These are phyloP conservation scores for Nemotelus pantherinus DNA, from an alignment of 2,888 invertebrate species.

Conservation along the genomic window DNA sequence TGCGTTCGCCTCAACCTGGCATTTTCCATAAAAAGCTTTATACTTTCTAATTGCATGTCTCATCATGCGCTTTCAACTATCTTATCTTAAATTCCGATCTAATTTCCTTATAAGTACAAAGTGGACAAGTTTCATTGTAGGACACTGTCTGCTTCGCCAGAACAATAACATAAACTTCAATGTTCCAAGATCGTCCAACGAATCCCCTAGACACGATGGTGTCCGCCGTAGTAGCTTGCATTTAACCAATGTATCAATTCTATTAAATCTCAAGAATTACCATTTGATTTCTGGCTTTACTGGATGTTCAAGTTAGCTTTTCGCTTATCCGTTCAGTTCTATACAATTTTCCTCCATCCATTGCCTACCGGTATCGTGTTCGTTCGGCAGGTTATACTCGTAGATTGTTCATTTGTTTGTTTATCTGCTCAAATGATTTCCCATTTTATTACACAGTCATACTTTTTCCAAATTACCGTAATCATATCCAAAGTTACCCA, in stretches of 20 bases:
- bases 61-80: too few species aligned
- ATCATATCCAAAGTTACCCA: neutral
- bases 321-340: constrained; percentile 30
- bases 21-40: too few species aligned
- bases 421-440: constrained; percentile 27
- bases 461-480: constrained; percentile 5
- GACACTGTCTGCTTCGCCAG: neutral
- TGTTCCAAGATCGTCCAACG: neutral
- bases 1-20: too few species aligned
- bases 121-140: neutral
- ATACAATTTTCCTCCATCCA: constrained; percentile 41
- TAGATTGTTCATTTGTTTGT: constrained; percentile 21
- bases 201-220: neutral
- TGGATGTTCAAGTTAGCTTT: constrained; percentile 49
- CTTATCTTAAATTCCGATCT: too few species aligned
- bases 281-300: constrained; percentile 50
- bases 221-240: constrained; percentile 7
- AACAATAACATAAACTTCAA: neutral
- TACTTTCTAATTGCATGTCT: too few species aligned
- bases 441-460: constrained; percentile 19
- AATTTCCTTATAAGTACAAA: neutral
- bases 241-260: constrained; percentile 18
- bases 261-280: constrained; percentile 43
- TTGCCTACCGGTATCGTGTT: neutral
- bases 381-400: neutral